Base-by-base conservation (phyloP, 2,888 invertebrate species). In the Orgyia antiqua region DNA sequence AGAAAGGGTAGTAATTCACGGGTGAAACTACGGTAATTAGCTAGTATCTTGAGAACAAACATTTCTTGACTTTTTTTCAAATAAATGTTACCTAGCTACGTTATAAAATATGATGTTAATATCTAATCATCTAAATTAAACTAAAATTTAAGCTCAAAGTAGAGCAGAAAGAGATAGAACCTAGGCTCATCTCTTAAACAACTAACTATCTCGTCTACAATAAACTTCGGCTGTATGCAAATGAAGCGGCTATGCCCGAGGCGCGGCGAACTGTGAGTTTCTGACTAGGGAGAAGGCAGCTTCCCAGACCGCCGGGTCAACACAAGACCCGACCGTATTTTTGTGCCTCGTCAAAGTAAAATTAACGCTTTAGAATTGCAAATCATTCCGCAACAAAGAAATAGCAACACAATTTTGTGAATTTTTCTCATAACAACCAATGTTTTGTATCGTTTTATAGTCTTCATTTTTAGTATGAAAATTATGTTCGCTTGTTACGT, bases 301-400 rank as follows among this genome's bases (percentile, higher is more conserved):
- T 34, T 33, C 48, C 37, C 43, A 47, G 44, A 53, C 52, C 56
- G 45, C 47, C 54, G 59, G 70, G 70, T 72, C 68, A 71, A 70
- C 68, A 63, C 51, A 51, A 23, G 61, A 45, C 48, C 56, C 63
- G 58, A 67, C 53, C 68, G 72, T 77, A 79, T 80, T 83, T 83
- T 82, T 79, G 65, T 73, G 76, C 68, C 69, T 68, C 78, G 75
- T 80, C 84, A 83, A 82, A 79, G 83, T 72, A 65, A 82, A 84
- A 84, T 84, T 84, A 84, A 71, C 77, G 79, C 71, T 62, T 76
- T 79, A 69, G 80, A 84, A 77, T 83, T 84, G 83, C 82, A 84
- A 84, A 84, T 84, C 77, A 80, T 68, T 65, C 62, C 56, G 51
- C 68, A 67, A 74, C 76, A 79, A 79, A 78, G 80, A 76, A 77